Conservation (phyloP, 2,113 vertebrate genomes). For the Strigops habroptila region DNA sequence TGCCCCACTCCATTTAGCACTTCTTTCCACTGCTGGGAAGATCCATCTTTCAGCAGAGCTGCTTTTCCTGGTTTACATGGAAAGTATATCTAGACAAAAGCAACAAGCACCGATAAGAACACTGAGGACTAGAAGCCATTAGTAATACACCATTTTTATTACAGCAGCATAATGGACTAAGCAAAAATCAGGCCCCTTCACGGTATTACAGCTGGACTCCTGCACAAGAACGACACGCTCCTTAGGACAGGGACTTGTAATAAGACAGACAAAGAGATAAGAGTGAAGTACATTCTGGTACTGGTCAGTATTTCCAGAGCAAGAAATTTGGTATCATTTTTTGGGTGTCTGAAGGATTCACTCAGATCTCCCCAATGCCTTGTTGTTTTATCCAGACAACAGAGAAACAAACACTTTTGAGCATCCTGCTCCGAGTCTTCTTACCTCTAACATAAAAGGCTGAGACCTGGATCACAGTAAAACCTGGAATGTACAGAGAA, state of each 20-base stretch:
- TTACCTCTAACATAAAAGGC: background rate
- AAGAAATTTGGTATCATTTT: background rate
- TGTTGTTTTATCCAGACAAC: background rate
- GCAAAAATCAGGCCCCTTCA: background rate
- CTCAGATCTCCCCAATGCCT: background rate
- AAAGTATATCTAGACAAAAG: background rate
- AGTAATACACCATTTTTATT: background rate
- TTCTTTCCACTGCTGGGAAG: constrained; percentile 26
- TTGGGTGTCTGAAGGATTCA: background rate
- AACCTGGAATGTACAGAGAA: background rate
- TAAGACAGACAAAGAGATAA: background rate
- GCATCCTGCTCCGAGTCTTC: background rate
- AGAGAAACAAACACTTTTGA: background rate
- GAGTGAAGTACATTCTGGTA: background rate
- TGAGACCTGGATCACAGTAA: background rate
- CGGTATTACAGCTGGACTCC: background rate
- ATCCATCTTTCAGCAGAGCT: constrained; percentile 3
- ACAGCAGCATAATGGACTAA: background rate
- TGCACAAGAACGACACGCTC: background rate
- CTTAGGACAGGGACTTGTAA: background rate
- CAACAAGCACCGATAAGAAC: background rate
- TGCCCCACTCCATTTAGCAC: constrained; percentile 14
- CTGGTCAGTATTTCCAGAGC: background rate
- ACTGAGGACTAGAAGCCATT: background rate
- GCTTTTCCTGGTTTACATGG: constrained; percentile 2